These are phyloP conservation scores for Emydura subglobosa DNA, from an alignment of 2,113 vertebrate genomes.

Conservation along the genomic window DNA sequence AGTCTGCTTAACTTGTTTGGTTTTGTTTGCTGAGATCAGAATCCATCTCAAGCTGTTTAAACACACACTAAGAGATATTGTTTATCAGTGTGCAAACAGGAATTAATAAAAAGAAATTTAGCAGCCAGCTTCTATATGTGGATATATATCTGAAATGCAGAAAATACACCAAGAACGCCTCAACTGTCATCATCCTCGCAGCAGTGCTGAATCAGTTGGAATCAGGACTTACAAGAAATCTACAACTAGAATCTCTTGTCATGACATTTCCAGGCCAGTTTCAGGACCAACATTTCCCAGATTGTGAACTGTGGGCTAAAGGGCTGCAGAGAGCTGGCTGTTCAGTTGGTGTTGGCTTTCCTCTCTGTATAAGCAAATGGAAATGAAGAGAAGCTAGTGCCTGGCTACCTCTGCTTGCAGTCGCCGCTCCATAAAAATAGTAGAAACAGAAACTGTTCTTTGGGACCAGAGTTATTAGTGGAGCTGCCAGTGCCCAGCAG, in stretches of 20 bases:
- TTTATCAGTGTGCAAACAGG: not conserved
- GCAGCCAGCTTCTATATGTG: not conserved
- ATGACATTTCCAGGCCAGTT: not conserved
- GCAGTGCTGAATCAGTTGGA: not conserved
- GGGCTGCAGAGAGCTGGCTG: not conserved
- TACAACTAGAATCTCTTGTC: not conserved
- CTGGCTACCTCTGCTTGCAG: not conserved
- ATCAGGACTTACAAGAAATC: not conserved
- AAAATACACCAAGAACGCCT: not conserved
- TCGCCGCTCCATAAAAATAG: not conserved
- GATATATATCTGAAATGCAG: not conserved
- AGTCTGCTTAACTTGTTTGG: not conserved
- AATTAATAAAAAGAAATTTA: not conserved
- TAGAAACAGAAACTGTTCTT: not conserved
- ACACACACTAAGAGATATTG: rapidly evolving
- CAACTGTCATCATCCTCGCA: not conserved
- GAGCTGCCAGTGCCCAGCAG: not conserved
- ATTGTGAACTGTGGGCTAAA: not conserved
- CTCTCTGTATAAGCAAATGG: not conserved
- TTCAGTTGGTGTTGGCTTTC: not conserved
- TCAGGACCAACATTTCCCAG: not conserved
- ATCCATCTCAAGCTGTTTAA: not conserved
- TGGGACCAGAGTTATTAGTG: not conserved
- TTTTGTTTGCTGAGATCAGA: not conserved
- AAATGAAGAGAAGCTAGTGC: not conserved